phyloP scores from a whole-genome alignment of 2,888 invertebrate species.

The Eutolmus rufibarbis region DNA sequence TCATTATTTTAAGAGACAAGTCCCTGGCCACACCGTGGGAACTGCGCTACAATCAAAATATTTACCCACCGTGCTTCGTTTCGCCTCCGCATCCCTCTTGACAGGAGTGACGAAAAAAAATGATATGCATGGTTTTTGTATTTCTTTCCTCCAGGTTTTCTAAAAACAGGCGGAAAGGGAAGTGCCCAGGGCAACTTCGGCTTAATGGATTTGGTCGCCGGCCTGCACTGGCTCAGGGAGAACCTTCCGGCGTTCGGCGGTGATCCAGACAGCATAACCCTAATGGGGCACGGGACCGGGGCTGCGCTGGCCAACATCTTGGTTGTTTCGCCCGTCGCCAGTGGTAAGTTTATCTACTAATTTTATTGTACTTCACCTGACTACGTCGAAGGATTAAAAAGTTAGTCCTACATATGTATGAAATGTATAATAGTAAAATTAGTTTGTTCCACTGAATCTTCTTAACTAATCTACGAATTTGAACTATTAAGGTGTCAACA shows the following conservation, averaged over 20 bases:
- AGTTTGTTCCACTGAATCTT: too few relatives aligned
- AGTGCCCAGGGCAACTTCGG: slow-evolving; percentile 92
- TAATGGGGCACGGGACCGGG: slow-evolving; percentile 96
- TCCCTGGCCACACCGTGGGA: not conserved
- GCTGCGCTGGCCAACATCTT: slow-evolving; percentile 96
- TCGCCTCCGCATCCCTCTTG: not conserved
- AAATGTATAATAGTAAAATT: too few relatives aligned
- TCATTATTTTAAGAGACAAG: not conserved
- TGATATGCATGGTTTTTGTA: not conserved
- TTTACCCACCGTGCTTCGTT: not conserved
- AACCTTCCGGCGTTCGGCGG: slow-evolving; percentile 96
- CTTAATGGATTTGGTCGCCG: slow-evolving; percentile 91
- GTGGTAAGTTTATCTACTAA: slow-evolving; percentile 69
- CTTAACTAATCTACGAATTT: not conserved
- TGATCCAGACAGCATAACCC: slow-evolving; percentile 88
- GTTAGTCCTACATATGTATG: too few relatives aligned
- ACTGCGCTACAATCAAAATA: not conserved
- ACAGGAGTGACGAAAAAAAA: not conserved
- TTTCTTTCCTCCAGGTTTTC: slow-evolving; percentile 70
- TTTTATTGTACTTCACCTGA: not conserved
- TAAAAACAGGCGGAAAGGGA: slow-evolving; percentile 88
- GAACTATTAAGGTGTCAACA: not conserved
- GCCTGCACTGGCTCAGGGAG: slow-evolving; percentile 94
- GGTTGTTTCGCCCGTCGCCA: slow-evolving; percentile 92
- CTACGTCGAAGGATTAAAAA: not conserved